Conservation (phyloP, 2,797 vertebrate species). For the Psittacula echo region DNA sequence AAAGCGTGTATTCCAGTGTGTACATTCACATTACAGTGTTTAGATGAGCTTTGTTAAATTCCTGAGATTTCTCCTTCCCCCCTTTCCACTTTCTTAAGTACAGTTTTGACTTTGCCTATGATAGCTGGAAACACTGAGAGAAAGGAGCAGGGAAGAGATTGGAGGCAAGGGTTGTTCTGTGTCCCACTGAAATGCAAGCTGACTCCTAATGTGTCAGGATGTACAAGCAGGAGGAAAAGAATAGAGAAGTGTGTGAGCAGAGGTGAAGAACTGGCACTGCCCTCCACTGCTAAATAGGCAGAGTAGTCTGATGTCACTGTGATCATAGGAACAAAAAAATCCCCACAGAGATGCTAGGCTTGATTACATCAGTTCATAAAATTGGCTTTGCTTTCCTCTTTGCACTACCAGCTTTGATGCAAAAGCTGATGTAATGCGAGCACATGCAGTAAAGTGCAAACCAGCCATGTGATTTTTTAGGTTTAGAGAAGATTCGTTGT, state of each 20-base stretch:
- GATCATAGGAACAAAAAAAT: constrained; percentile 12
- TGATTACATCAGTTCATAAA: constrained; percentile 28
- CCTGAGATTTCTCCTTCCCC: neutral
- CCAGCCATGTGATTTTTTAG: neutral
- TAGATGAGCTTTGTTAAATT: neutral
- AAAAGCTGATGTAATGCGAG: constrained; percentile 23
- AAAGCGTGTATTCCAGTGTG: neutral
- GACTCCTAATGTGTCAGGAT: neutral
- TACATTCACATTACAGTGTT: neutral
- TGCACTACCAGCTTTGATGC: constrained; percentile 27
- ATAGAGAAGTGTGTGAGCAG: neutral
- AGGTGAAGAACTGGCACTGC: neutral
- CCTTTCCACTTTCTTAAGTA: neutral
- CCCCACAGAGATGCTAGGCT: neutral
- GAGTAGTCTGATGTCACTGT: constrained; percentile 31
- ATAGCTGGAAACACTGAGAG: neutral
- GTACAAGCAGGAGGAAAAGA: neutral
- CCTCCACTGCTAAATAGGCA: neutral
- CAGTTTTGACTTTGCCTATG: neutral
- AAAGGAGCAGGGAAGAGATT: neutral
- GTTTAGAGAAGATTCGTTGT: neutral
- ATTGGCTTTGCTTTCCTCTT: constrained; percentile 34
- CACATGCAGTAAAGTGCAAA: neutral
- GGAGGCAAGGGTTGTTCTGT: neutral
- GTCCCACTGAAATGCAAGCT: neutral